These are phyloP conservation scores for Mnemiopsis leidyi DNA, from an alignment of 37 sponge, comb jelly and placozoan species.

Conservation along the genomic window DNA sequence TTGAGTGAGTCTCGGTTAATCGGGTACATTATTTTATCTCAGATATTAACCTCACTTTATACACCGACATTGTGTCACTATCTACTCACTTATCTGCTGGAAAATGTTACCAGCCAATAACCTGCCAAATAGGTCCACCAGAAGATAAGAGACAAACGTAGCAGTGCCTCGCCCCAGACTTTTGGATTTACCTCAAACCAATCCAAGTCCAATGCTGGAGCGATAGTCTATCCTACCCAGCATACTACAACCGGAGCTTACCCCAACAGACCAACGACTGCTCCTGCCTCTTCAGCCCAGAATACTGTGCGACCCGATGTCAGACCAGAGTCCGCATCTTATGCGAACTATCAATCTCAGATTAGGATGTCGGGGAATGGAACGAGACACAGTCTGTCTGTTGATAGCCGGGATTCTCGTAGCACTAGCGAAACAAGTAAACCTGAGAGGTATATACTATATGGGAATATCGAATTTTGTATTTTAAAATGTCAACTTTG, in stretches of 20 bases:
- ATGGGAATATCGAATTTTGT: too few relatives aligned
- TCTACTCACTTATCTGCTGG: too few relatives aligned
- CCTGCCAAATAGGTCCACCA: neutral
- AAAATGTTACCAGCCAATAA: neutral
- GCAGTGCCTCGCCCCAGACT: neutral
- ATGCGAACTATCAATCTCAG: neutral
- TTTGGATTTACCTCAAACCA: neutral
- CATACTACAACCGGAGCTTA: neutral
- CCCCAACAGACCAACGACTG: neutral
- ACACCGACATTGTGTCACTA: too few relatives aligned
- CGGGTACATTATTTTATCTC: too few relatives aligned
- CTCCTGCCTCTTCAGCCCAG: neutral
- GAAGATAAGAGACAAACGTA: constrained; percentile 38
- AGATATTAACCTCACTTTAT: too few relatives aligned
- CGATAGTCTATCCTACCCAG: neutral
- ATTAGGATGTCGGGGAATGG: neutral
- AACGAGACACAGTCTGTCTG: neutral
- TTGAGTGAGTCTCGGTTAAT: too few relatives aligned
- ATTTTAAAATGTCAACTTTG: too few relatives aligned
- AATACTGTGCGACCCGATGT: neutral
- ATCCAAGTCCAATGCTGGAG: neutral
- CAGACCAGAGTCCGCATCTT: neutral
- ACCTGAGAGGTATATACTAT: too few relatives aligned
- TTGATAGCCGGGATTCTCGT: neutral
- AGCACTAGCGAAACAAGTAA: too few relatives aligned